Base-by-base conservation (phyloP, 2,888 invertebrate genomes). In the Cheilosia grossa region DNA sequence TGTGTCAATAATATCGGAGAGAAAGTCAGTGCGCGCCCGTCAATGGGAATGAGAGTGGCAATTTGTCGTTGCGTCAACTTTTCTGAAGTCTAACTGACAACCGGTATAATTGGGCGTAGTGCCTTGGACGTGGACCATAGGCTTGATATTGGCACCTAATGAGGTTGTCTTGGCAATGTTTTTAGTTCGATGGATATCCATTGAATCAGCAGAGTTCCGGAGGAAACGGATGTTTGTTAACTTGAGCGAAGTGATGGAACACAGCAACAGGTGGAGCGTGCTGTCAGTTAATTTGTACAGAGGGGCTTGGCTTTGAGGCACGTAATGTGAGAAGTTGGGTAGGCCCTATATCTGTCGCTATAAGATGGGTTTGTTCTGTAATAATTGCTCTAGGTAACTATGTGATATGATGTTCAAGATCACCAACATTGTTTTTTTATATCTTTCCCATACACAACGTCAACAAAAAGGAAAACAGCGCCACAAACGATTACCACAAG, bases 1-100 rank as follows among this genome's bases (percentile, higher is more conserved):
- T 19, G 49, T 21, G 40, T 40, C 70, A 70, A 70, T 70, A 37
- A 66, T 59, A 37, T 40, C 40, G 51, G 6, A 42, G 19, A 24
- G 17, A 4, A 19, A 4, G 5, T 9, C 54, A 19, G 1, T 10
- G 15, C 40, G 53, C 51, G 40, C 30, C n/a, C 24, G 42, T 3
- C 4, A 7, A 19, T 5, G n/a, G 13, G 5, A n/a, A 7, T 6
- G 51, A 15, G 56, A 49, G 58, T 66, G 37, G 40, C 64, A 74
- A 74, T 58, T 66, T 67, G 63, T 54, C 73, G 44, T 6, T 33
- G 56, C 21, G 64, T 64, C 56, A 56, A 51, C 13, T 51, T 51
- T 51, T 27, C 15, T 70, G 78, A 56, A 44, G 61, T 13, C 15
- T 77, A 59, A 69, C 47, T 78, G 78, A 49, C 63, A 69, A 30